A percentile compares a stretch with the other conserved stretches of the same genome.
These are phyloP conservation scores for Crotalus viridis DNA, from an alignment of 2,113 vertebrate genomes.

Conservation along the genomic window DNA sequence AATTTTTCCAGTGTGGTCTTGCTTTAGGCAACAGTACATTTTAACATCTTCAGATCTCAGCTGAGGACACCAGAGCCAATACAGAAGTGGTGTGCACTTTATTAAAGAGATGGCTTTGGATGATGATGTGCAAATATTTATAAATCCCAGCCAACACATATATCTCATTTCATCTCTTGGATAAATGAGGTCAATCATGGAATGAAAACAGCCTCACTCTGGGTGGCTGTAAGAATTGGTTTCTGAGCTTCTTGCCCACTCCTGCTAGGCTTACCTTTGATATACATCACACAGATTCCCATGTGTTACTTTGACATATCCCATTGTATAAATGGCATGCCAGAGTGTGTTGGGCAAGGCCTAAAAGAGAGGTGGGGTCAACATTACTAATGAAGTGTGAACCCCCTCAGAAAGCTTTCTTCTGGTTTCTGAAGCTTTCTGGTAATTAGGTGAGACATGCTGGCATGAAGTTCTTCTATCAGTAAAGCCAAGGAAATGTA, in stretches of 20 bases:
- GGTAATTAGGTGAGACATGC: constrained; percentile 65
- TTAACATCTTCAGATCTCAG: neutral
- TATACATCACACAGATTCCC: constrained; percentile 18
- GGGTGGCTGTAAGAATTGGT: constrained; percentile 18
- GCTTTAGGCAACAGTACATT: neutral
- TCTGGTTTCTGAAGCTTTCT: constrained; percentile 42
- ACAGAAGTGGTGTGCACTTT: neutral
- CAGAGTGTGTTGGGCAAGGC: neutral
- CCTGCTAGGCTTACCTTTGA: neutral
- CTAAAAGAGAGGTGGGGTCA: neutral
- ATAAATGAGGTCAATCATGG: neutral
- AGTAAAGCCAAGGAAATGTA: constrained; percentile 59
- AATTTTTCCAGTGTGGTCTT: neutral
- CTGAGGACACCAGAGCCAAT: neutral
- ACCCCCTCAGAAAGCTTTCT: constrained; percentile 45
- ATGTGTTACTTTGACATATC: neutral
- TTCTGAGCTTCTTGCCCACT: neutral
- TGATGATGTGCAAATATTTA: neutral
- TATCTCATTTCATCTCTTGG: neutral
- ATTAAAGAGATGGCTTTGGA: neutral
- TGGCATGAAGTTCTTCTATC: constrained; percentile 58
- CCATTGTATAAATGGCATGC: constrained; percentile 20
- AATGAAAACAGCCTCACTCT: constrained; percentile 7
- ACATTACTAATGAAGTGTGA: constrained; percentile 56
- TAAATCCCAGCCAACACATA: neutral